Base-by-base conservation (phyloP, 2,888 invertebrate species). In the Drosophila helvetica region DNA sequence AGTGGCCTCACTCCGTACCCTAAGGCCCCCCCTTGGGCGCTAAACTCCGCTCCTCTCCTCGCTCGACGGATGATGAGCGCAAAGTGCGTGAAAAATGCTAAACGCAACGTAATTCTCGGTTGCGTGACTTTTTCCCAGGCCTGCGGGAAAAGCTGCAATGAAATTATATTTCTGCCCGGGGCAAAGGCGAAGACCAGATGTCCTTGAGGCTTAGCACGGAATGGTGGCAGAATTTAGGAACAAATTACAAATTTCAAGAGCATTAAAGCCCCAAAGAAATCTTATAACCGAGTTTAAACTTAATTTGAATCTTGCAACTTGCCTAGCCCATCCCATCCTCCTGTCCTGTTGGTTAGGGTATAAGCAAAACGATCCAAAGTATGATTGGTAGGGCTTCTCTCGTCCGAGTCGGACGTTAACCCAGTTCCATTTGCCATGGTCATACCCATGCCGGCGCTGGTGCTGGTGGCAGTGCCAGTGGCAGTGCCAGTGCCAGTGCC, bases 1-100 rank as follows among this genome's bases (percentile, higher is more conserved):
- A 15, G 38, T 38, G 38, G 19, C 22, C 46, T 22, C 43, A 5
- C 30, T 9, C 22, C n/a, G n/a, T n/a, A n/a, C n/a, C n/a, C n/a
- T n/a, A n/a, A n/a, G n/a, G n/a, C n/a, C n/a, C n/a, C n/a, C n/a
- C n/a, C n/a, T n/a, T n/a, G n/a, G n/a, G n/a, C n/a, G n/a, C n/a
- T n/a, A n/a, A n/a, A n/a, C n/a, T n/a, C n/a, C n/a, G n/a, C n/a
- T n/a, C n/a, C n/a, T n/a, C n/a, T n/a, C 22, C 46, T 22, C 43
- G 7, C 30, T 9, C 22, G n/a, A 10, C 6, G 4, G 25, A 18
- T 42, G 22, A 47, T 57, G 67, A 54, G 47, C 56, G 64, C 80
- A 71, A 66, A 63, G 63, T 80, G 81, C 81, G 70, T 80, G 81
- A 79, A 84, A 83, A 81, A 72, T 78, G 68, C 69, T 81, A 74